phyloP scores from a whole-genome alignment of 2,113 vertebrate species.

The Egretta garzetta region DNA sequence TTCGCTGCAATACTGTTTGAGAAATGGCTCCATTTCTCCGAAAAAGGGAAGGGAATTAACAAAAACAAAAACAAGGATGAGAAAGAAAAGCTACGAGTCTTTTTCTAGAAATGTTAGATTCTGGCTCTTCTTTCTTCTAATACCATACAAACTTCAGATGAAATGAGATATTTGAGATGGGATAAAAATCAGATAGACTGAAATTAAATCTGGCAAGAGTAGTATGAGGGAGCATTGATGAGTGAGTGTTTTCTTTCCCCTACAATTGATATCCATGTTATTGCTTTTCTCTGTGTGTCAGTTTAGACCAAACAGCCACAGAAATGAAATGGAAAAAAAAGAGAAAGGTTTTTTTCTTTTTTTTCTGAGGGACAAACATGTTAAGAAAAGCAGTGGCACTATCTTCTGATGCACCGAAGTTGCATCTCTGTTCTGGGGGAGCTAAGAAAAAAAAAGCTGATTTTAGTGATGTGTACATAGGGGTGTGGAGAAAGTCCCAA shows the following conservation, averaged over 20 bases:
- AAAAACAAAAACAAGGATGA: slow-evolving; percentile 22
- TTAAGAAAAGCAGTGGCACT: background rate
- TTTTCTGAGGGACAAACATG: background rate
- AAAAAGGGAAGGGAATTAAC: slow-evolving; percentile 25
- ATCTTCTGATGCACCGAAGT: background rate
- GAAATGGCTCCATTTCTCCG: background rate
- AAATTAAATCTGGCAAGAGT: slow-evolving; percentile 20
- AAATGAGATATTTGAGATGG: slow-evolving; percentile 29
- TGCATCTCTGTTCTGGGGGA: background rate
- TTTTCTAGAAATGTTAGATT: background rate
- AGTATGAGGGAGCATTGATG: background rate
- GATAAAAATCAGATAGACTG: background rate
- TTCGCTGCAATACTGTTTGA: background rate
- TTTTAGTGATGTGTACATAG: background rate
- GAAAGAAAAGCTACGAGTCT: background rate
- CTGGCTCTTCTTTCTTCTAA: background rate
- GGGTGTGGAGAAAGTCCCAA: background rate
- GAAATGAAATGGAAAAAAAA: background rate
- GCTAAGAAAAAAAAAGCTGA: background rate
- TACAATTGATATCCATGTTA: background rate
- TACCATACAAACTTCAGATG: background rate
- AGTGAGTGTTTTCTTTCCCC: background rate
- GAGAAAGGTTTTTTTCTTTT: accelerated
- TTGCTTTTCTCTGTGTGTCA: background rate
- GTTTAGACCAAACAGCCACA: background rate